Evolutionary conservation across 2,888 invertebrate species (phyloP).

Genomic region (Drosophila meridionalis): DNA sequence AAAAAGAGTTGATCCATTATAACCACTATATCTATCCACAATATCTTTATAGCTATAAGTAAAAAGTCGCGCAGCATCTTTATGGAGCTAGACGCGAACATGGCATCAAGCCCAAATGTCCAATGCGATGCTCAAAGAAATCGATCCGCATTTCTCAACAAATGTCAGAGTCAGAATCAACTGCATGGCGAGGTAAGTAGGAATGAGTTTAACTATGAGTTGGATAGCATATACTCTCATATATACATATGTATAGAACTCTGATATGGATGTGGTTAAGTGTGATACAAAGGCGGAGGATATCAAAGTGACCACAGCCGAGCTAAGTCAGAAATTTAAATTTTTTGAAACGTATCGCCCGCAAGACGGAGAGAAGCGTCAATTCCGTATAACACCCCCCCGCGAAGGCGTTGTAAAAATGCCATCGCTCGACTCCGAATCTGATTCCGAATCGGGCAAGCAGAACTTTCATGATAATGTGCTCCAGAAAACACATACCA

Average conservation of each 20-base stretch:
- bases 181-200: constrained; percentile 50
- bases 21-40: neutral
- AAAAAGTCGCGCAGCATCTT: constrained; percentile 95
- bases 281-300: constrained; percentile 91
- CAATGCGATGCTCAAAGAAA: constrained; percentile 6
- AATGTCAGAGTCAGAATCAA: constrained; percentile 10
- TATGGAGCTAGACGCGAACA: constrained; percentile 94
- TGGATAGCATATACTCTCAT: neutral
- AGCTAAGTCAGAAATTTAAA: constrained; percentile 94
- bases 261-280: constrained; percentile 89
- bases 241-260: constrained; percentile 21
- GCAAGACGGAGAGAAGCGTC: constrained; percentile 87
- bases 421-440: constrained; percentile 79
- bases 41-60: constrained; percentile 89
- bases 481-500: constrained; percentile 88
- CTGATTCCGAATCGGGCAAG: constrained; percentile 58
- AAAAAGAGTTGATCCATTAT: neutral
- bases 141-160: constrained; percentile 3
- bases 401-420: constrained; percentile 90
- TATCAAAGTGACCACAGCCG: constrained; percentile 91
- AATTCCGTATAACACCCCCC: constrained; percentile 95
- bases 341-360: constrained; percentile 96
- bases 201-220: neutral
- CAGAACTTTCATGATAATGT: constrained; percentile 64
- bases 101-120: constrained; percentile 84